Base-by-base conservation (phyloP, 1,140 invertebrate genomes). In the Plectus sambesii region DNA sequence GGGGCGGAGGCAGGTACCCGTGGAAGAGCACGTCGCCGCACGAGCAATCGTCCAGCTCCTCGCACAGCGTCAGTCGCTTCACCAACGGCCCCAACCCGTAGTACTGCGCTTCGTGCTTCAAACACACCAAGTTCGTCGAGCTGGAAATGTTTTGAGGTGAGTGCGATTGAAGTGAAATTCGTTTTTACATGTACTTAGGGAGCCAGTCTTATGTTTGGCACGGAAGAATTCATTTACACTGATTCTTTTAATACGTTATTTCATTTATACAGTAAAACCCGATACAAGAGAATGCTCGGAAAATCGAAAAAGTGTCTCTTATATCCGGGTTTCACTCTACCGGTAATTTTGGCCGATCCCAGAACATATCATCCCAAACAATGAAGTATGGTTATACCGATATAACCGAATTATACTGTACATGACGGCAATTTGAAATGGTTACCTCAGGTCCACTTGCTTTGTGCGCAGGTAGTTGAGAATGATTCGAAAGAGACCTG, bases 21-120 rank as follows among this genome's bases (percentile, higher is more conserved):
- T 93, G 92, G 70, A 94, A 98, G 3, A 96, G 73, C n/a, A 97
- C 84, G 80, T 93, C 86, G 15, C 92, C 92, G 74, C 90, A 96
- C 1, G 85, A 85, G 3, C 87, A 88, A 63, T 88, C 82, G 47
- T 85, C 83, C 49, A 96, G 77, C 72, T 97, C 90, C 75, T 94
- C 87, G 74, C 88, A 96, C 0, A 97, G 69, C 36, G 84, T 81
- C 39, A 97, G 72, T 52, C 89, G 75, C 66, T 87, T 85, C 25
- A 92, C 70, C 30, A 98, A 70, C 2, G 90, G 89, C 2, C 82
- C 82, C 36, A 97, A 87, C 4, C 88, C 88, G 78, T 94, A 98
- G 74, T 89, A 98, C 72, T 96, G 88, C 47, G 90, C 88, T 74
- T 98, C 90, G 71, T 94, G 88, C 49, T 83, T 79, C 19, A 97